These are phyloP conservation scores for Drosophila oshimai DNA, from an alignment of 1,140 invertebrate species.

Conservation along the genomic window DNA sequence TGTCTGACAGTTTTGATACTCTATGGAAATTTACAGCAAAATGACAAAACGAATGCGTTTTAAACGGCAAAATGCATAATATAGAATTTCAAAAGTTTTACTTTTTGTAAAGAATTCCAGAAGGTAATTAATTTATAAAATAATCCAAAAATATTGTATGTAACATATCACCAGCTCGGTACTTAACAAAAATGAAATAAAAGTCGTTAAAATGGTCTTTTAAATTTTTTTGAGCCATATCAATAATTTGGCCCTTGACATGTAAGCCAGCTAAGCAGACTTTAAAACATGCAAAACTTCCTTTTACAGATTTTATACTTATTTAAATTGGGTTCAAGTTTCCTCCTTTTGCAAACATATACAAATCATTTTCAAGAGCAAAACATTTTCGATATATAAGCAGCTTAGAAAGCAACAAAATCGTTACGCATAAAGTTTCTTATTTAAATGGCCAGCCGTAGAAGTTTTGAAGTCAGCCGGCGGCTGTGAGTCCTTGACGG, in stretches of 20 bases:
- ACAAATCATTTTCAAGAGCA: conserved; percentile 21
- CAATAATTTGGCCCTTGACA: no score
- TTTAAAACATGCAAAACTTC: not conserved
- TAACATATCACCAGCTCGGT: no score
- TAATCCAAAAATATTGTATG: no score
- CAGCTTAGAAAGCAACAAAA: conserved; percentile 6
- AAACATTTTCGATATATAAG: conserved; percentile 5
- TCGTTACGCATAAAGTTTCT: conserved; percentile 33
- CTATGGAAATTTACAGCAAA: not conserved
- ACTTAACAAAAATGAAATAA: no score
- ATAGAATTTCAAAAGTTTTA: no score
- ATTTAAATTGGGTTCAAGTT: conserved; percentile 1
- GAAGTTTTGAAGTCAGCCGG: conserved; percentile 23
- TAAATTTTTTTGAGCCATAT: not conserved
- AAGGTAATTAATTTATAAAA: no score
- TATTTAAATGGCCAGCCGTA: conserved; percentile 19
- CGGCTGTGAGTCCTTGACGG: conserved; percentile 26
- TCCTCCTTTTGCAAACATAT: not conserved
- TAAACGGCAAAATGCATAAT: not conserved
- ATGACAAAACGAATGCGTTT: not conserved
- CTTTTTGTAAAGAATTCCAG: no score
- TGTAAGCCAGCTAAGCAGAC: no score
- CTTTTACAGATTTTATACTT: not conserved
- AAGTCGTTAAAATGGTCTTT: not conserved
- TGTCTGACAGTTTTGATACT: conserved; percentile 22